Conservation (phyloP, 2,888 invertebrate genomes). For the Pristionchus exspectatus region DNA sequence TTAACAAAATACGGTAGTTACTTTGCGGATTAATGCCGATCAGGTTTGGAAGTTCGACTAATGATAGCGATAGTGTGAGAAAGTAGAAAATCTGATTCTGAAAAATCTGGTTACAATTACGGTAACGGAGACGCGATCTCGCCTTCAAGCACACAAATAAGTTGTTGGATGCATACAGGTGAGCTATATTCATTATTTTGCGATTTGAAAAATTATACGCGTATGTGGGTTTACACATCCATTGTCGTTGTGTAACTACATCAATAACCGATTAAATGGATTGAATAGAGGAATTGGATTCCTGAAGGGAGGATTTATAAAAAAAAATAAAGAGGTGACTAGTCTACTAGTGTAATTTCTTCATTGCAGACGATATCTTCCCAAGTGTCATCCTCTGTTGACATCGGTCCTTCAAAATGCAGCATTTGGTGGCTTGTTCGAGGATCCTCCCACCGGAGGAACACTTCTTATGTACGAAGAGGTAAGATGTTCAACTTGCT, state of each 20-base stretch:
- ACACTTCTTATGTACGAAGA: slow-evolving; percentile 6
- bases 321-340: too few species aligned
- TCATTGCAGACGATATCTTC: slow-evolving; percentile 47
- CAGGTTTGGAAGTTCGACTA: too few species aligned
- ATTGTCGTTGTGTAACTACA: not conserved
- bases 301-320: too few species aligned
- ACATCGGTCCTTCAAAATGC: slow-evolving; percentile 16
- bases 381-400: slow-evolving; percentile 48
- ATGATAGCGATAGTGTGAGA: too few species aligned
- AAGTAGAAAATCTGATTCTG: too few species aligned
- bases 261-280: not conserved
- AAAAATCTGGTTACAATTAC: too few species aligned
- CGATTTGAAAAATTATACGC: not conserved
- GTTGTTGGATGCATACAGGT: slow-evolving; percentile 30
- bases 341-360: not conserved
- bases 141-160: slow-evolving; percentile 12
- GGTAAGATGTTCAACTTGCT: not conserved
- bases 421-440: not conserved
- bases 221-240: not conserved
- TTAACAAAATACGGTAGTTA: too few species aligned
- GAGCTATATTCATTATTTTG: not conserved
- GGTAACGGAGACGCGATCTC: slow-evolving; percentile 5
- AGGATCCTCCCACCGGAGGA: not conserved
- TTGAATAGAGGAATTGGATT: too few species aligned
- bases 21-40: too few species aligned